Percentiles rank a stretch among this genome's conserved stretches.
phyloP scores from a whole-genome alignment of 2,113 vertebrate genomes.

The Pygoscelis adeliae region DNA sequence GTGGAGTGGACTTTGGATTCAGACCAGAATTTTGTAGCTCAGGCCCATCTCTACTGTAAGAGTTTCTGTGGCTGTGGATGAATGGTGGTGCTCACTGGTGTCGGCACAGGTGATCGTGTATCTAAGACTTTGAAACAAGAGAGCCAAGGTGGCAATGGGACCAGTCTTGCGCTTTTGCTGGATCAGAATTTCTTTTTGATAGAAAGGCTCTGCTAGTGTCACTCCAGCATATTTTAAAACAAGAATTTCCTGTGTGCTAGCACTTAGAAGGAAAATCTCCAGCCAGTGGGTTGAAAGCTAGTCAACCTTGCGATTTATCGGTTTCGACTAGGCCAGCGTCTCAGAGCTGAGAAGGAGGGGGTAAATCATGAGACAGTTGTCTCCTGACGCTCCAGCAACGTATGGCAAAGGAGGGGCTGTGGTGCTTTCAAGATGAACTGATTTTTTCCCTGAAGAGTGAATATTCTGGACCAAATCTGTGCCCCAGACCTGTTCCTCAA shows the following conservation, averaged over 20 bases:
- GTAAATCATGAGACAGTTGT: not conserved
- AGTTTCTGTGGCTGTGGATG: not conserved
- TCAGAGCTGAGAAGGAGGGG: conserved; percentile 14
- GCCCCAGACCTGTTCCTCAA: not conserved
- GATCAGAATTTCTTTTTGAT: not conserved
- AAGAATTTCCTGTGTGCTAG: not conserved
- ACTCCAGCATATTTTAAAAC: conserved; percentile 7
- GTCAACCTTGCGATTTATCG: conserved; percentile 52
- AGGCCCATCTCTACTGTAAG: not conserved
- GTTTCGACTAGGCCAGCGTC: not conserved
- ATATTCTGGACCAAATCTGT: not conserved
- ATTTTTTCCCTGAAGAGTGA: not conserved
- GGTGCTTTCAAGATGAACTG: not conserved
- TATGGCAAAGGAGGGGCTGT: not conserved
- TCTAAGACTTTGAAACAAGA: not conserved
- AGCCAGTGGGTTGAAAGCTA: conserved; percentile 29
- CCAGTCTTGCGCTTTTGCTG: not conserved
- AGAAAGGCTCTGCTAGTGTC: not conserved
- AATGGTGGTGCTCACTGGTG: not conserved
- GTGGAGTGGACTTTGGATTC: not conserved
- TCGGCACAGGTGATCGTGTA: not conserved
- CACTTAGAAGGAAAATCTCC: conserved; percentile 32
- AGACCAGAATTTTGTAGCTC: not conserved
- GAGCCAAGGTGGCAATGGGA: not conserved
- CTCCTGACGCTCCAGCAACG: not conserved